A percentile compares a stretch with the other conserved stretches of the same genome.
phyloP scores from a whole-genome alignment of 2,797 vertebrate genomes.

The Coluber constrictor region DNA sequence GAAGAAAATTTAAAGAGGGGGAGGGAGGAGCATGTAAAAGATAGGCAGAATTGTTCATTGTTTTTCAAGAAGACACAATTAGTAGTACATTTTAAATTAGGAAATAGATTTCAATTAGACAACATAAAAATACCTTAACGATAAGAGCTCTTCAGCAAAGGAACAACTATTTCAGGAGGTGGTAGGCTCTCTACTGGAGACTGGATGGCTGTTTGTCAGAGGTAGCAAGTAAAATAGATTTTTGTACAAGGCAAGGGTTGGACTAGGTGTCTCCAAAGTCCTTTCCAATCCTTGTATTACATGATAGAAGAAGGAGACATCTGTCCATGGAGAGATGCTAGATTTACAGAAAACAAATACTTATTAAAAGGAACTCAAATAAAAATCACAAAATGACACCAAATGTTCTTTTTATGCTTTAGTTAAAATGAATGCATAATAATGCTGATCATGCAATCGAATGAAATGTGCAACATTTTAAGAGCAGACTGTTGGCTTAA shows the following conservation, averaged over 20 bases:
- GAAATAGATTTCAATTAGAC: background rate
- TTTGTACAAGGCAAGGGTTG: background rate
- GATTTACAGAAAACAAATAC: background rate
- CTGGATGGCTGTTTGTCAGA: background rate
- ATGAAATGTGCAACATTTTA: background rate
- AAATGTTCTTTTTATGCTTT: constrained; percentile 27
- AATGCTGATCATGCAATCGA: background rate
- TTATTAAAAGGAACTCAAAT: background rate
- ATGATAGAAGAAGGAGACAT: background rate
- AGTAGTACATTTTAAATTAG: background rate
- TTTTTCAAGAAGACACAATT: background rate
- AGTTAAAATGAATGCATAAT: constrained; percentile 29
- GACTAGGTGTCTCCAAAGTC: background rate
- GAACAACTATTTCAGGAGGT: background rate
- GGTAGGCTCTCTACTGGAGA: background rate
- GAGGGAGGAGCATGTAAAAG: background rate
- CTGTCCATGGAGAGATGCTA: background rate
- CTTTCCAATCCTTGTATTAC: background rate
- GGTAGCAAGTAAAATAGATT: background rate
- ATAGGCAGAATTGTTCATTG: background rate
- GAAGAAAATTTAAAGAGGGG: background rate
- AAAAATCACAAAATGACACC: background rate
- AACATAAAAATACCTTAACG: background rate
- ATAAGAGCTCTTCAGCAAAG: background rate
- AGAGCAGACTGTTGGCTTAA: background rate